Evolutionary conservation across 2,888 invertebrate genomes (phyloP).

Genomic region (Oxyteleia sp.): DNA sequence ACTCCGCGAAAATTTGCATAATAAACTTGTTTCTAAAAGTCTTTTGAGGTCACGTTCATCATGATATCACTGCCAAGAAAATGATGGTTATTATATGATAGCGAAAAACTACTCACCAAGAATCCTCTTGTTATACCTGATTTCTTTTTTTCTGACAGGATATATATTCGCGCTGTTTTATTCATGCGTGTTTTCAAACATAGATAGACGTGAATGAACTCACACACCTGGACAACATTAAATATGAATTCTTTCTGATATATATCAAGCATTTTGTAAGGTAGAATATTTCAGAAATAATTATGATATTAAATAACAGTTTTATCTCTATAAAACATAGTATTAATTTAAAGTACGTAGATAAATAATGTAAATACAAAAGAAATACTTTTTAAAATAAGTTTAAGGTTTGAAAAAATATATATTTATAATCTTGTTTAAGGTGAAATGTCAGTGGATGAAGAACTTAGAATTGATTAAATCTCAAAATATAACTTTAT

Average conservation of each 20-base stretch:
- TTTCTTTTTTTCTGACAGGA: conserved; percentile 32
- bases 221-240: not conserved
- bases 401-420: too few species aligned
- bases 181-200: conserved; percentile 17
- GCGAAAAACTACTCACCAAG: conserved; percentile 41
- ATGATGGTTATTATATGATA: conserved; percentile 58
- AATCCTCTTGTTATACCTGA: conserved; percentile 38
- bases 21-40: conserved; percentile 64
- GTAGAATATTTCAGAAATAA: conserved; percentile 7
- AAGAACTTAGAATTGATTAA: too few species aligned
- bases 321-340: too few species aligned
- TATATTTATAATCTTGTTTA: too few species aligned
- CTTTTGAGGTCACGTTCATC: conserved; percentile 68
- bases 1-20: conserved; percentile 59
- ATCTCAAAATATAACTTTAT: too few species aligned
- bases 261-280: too few species aligned
- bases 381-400: too few species aligned
- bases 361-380: too few species aligned
- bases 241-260: not conserved
- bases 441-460: too few species aligned
- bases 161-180: conserved; percentile 42
- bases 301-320: too few species aligned
- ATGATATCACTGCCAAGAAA: conserved; percentile 56
- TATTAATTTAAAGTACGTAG: too few species aligned
- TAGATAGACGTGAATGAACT: too few species aligned